These are phyloP conservation scores for Eilema griseolum DNA, from an alignment of 2,888 invertebrate genomes.

Conservation along the genomic window DNA sequence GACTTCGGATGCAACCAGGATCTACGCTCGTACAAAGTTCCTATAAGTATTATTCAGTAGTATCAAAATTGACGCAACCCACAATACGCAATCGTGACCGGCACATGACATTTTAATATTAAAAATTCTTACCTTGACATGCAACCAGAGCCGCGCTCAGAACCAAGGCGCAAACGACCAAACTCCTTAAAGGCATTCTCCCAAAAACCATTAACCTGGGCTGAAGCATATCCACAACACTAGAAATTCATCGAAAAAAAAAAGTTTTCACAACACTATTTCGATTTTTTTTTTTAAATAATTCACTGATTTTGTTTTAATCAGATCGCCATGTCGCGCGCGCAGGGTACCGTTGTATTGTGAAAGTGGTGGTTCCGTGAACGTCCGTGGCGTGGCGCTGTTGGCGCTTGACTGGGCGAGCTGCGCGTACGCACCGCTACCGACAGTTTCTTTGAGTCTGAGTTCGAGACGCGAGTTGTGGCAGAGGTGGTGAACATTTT, in stretches of 20 bases:
- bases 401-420: slow-evolving; percentile 69
- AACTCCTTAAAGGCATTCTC: slow-evolving; percentile 61
- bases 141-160: slow-evolving; percentile 64
- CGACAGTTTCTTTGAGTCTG: slow-evolving; percentile 54
- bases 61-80: slow-evolving; percentile 20
- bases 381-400: slow-evolving; percentile 62
- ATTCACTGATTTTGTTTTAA: slow-evolving; percentile 34
- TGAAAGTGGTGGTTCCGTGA: slow-evolving; percentile 51
- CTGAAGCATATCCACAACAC: slow-evolving; percentile 74
- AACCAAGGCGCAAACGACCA: slow-evolving; percentile 61
- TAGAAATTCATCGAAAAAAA: slow-evolving; percentile 62
- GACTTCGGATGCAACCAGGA: background rate
- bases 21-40: too few species aligned
- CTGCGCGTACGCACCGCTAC: slow-evolving; percentile 59
- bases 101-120: slow-evolving; percentile 39
- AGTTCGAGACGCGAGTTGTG: slow-evolving; percentile 41
- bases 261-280: slow-evolving; percentile 61
- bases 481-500: slow-evolving; percentile 47
- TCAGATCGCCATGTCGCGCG: slow-evolving; percentile 54
- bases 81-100: slow-evolving; percentile 34
- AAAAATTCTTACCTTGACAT: slow-evolving; percentile 80
- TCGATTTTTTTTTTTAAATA: slow-evolving; percentile 19
- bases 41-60: background rate
- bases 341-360: slow-evolving; percentile 41
- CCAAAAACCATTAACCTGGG: slow-evolving; percentile 77